phyloP scores from a whole-genome alignment of 2,797 vertebrate species.

The Sylvia borin region DNA sequence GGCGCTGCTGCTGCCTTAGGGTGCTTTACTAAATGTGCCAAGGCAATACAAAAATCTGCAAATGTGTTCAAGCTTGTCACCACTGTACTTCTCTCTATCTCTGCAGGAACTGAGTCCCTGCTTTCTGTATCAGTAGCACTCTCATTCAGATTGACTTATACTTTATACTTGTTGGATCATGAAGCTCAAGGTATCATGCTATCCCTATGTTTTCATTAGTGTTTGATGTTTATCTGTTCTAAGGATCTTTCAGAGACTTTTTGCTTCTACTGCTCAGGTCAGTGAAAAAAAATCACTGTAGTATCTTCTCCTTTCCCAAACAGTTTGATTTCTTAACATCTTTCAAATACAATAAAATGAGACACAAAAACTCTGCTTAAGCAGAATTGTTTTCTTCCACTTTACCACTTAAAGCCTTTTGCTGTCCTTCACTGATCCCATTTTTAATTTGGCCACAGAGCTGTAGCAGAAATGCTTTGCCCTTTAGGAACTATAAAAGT shows the following conservation, averaged over 20 bases:
- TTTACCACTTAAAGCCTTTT: constrained; percentile 12
- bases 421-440: background rate
- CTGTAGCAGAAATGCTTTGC: constrained; percentile 9
- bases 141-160: background rate
- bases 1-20: background rate
- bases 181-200: background rate
- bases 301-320: background rate
- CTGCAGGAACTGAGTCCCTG: background rate
- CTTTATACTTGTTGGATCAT: background rate
- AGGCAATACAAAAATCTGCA: background rate
- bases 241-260: background rate
- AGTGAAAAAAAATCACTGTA: background rate
- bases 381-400: background rate
- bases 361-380: background rate
- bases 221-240: background rate
- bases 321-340: background rate
- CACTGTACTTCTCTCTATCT: background rate
- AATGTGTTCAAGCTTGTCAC: background rate
- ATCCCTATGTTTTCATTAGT: background rate
- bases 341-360: background rate
- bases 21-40: background rate
- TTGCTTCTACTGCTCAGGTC: background rate
- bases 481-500: background rate
- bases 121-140: background rate
- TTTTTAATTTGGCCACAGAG: constrained; percentile 30